Conservation (phyloP, 2,113 vertebrate genomes). For the Anhinga rufa region DNA sequence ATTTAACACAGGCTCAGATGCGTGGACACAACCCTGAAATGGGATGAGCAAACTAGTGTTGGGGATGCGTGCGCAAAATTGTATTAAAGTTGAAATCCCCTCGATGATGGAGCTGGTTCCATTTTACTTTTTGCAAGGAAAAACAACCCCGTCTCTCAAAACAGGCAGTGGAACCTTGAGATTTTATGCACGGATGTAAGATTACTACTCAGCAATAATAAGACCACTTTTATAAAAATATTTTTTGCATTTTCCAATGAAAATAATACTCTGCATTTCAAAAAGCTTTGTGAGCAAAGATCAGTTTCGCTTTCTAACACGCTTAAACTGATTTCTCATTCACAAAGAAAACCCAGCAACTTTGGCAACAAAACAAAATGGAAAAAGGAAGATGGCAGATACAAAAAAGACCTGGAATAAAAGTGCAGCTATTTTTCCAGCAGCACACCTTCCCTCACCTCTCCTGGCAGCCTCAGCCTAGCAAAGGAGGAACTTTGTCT, state of each 20-base stretch:
- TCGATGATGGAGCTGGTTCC: not conserved
- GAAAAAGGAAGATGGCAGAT: not conserved
- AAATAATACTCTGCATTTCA: not conserved
- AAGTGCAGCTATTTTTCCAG: not conserved
- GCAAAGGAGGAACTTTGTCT: not conserved
- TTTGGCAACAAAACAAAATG: not conserved
- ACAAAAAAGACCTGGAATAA: not conserved
- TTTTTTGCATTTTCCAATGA: not conserved
- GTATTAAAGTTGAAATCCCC: not conserved
- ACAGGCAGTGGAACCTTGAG: not conserved
- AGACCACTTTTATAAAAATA: not conserved
- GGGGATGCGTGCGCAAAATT: fast-evolving
- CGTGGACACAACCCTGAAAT: not conserved
- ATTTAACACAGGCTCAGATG: not conserved
- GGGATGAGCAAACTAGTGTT: not conserved
- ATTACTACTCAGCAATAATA: not conserved
- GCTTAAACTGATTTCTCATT: not conserved
- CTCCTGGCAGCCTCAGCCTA: not conserved
- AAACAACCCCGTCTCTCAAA: not conserved
- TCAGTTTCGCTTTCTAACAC: not conserved
- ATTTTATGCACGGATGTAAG: not conserved
- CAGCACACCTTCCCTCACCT: not conserved
- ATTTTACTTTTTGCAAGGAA: not conserved
- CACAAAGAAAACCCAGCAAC: not conserved
- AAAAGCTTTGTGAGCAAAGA: not conserved